These are phyloP conservation scores for Falcaria lacertinaria DNA, from an alignment of 2,888 invertebrate genomes.

Conservation along the genomic window DNA sequence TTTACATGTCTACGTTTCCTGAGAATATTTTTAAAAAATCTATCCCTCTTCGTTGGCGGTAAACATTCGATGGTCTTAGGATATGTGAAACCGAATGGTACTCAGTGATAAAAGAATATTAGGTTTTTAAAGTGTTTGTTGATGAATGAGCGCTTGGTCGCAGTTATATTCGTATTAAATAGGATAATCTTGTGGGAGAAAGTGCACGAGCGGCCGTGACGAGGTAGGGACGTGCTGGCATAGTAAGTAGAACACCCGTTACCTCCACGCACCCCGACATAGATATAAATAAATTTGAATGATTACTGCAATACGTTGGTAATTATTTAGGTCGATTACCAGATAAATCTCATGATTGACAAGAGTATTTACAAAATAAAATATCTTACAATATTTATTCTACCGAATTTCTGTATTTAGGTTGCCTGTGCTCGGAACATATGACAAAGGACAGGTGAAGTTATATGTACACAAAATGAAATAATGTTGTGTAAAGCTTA, in stretches of 20 bases:
- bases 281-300: background rate
- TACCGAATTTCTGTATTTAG: too few relatives aligned
- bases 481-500: too few relatives aligned
- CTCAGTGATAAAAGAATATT: too few relatives aligned
- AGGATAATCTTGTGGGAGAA: constrained; percentile 66
- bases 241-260: constrained; percentile 28
- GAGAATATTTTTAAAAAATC: constrained; percentile 39
- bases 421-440: too few relatives aligned
- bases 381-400: too few relatives aligned
- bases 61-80: background rate
- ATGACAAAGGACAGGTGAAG: too few relatives aligned
- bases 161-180: constrained; percentile 43
- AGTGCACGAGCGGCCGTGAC: constrained; percentile 58
- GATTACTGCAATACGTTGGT: too few relatives aligned
- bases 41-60: constrained; percentile 5
- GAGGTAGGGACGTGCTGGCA: constrained; percentile 46
- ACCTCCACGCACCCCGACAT: constrained; percentile 11
- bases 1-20: constrained; percentile 48
- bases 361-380: too few relatives aligned
- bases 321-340: too few relatives aligned
- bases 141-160: constrained; percentile 51
- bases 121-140: constrained; percentile 10
- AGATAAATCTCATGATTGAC: too few relatives aligned
- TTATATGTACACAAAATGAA: too few relatives aligned
- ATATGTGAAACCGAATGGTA: background rate